phyloP scores from a whole-genome alignment of 1,140 invertebrate genomes.

The Euura saliciscinereae region DNA sequence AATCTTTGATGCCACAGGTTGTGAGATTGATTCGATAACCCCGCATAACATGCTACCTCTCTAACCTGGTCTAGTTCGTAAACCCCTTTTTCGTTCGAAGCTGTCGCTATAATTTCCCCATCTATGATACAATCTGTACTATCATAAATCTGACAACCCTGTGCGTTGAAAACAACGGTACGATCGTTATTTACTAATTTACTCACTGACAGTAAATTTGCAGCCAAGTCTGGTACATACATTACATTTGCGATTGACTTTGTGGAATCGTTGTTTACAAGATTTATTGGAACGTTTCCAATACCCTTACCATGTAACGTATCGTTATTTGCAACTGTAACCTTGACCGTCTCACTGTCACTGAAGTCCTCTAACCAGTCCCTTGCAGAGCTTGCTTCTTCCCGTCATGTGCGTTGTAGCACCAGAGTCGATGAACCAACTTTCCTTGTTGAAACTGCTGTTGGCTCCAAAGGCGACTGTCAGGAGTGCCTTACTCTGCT shows the following conservation, averaged over 20 bases:
- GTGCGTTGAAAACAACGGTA: neutral
- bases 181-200: neutral
- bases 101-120: neutral
- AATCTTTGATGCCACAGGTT: slow-evolving; percentile 35
- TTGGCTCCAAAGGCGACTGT: neutral
- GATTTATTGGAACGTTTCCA: slow-evolving; percentile 1
- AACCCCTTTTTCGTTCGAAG: slow-evolving; percentile 16
- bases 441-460: neutral
- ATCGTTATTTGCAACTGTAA: neutral
- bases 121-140: neutral
- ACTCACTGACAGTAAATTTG: neutral
- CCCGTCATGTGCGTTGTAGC: neutral
- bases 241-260: neutral
- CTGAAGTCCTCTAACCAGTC: neutral
- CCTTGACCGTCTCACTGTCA: neutral
- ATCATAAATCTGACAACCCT: neutral
- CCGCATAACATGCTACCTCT: slow-evolving; percentile 27
- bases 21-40: slow-evolving; percentile 29
- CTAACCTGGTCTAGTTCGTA: slow-evolving; percentile 29
- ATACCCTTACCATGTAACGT: neutral
- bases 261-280: neutral
- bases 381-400: no score
- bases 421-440: neutral
- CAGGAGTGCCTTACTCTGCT: neutral
- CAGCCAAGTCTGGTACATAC: neutral